phyloP scores from a whole-genome alignment of 2,888 invertebrate species.

The Chrysotoxum bicinctum region DNA sequence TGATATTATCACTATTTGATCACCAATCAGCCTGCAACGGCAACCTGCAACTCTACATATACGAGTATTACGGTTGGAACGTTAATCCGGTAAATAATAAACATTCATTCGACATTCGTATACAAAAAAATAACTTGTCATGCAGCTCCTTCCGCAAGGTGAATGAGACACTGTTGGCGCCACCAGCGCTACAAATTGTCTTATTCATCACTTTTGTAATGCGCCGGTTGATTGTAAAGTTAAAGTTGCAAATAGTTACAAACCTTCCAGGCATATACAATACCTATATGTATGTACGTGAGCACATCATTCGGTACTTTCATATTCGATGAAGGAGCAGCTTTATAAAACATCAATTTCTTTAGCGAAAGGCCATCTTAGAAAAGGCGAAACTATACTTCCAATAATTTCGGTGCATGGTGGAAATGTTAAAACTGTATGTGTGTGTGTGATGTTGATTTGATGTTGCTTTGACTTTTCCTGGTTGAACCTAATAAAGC shows the following conservation, averaged over 20 bases:
- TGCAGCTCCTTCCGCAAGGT: slow-evolving; percentile 43
- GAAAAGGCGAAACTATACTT: slow-evolving; percentile 6
- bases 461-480: slow-evolving; percentile 41
- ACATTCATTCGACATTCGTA: neutral
- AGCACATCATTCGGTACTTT: slow-evolving; percentile 27
- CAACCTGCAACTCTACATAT: slow-evolving; percentile 3
- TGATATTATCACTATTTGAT: neutral
- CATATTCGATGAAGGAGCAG: slow-evolving; percentile 29
- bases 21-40: neutral
- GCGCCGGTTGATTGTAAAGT: neutral
- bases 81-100: neutral
- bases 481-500: slow-evolving; percentile 44
- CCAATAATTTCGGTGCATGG: slow-evolving; percentile 11
- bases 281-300: neutral
- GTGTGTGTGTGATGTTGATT: slow-evolving; percentile 21
- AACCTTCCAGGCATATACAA: neutral
- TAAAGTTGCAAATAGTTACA: slow-evolving; percentile 15
- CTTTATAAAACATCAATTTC: slow-evolving; percentile 36
- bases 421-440: neutral
- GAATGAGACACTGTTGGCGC: slow-evolving; percentile 35
- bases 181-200: slow-evolving; percentile 30
- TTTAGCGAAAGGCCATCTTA: slow-evolving; percentile 38
- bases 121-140: neutral
- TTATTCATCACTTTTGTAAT: slow-evolving; percentile 11
- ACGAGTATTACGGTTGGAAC: neutral